These are phyloP conservation scores for Luperina nickerlii DNA, from an alignment of 2,888 invertebrate species.

Conservation along the genomic window DNA sequence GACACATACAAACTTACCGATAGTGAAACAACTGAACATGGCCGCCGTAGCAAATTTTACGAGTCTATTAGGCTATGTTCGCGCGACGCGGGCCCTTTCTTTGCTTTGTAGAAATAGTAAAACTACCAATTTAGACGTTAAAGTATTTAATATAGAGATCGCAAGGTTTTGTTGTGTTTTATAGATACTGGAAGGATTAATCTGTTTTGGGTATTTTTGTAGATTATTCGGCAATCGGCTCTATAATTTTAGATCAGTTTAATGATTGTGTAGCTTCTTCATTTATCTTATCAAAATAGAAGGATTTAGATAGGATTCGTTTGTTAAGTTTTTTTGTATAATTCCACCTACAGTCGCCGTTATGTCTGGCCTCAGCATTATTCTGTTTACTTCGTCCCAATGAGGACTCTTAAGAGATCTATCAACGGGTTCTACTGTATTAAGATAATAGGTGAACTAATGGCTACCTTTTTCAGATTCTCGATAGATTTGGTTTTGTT, in stretches of 20 bases:
- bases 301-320: slow-evolving; percentile 10
- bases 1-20: slow-evolving; percentile 45
- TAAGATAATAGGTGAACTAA: not conserved
- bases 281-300: slow-evolving; percentile 18
- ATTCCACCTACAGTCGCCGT: slow-evolving; percentile 4
- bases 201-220: slow-evolving; percentile 9
- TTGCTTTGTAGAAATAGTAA: slow-evolving; percentile 29
- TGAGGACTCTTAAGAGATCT: not conserved
- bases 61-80: slow-evolving; percentile 52
- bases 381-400: not conserved
- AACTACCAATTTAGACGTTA: slow-evolving; percentile 14
- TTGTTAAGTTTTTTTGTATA: slow-evolving; percentile 1
- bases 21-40: slow-evolving; percentile 43
- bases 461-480: no score
- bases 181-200: not conserved
- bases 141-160: not conserved
- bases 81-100: slow-evolving; percentile 23
- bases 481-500: no score
- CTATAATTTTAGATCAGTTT: not conserved
- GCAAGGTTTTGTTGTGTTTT: not conserved
- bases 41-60: slow-evolving; percentile 55
- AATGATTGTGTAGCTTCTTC: slow-evolving; percentile 4
- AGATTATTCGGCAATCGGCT: not conserved
- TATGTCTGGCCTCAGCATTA: slow-evolving; percentile 12
- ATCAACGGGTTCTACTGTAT: not conserved